Evolutionary conservation across 2,888 invertebrate species (phyloP), one percentile per base, ranked within the genome.

Genomic region (Aquatica leii): DNA sequence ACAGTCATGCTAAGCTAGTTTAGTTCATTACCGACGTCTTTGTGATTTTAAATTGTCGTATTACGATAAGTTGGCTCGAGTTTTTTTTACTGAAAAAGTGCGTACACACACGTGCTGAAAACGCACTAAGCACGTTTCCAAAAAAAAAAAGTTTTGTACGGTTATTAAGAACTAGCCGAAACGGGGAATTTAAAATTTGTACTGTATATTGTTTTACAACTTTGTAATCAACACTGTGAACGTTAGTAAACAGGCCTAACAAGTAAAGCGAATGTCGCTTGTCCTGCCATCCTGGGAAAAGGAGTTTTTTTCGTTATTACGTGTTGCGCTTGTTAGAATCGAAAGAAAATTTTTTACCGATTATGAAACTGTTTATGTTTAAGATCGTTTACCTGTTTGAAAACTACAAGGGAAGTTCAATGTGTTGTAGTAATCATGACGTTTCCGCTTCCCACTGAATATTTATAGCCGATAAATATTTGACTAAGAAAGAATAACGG

Each of bases 1-100:
- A 53, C 46, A 59, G 59, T 59, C 59, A 59, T 59, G 59, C 59
- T 53, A 58, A 51, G 59, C 59, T 59, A 59, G 59, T 59, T 59
- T 53, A 41, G 52, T 59, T 59, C 59, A 59, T 53, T 59, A 59
- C 37, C 18, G 46, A 43, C 59, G 51, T 52, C 59, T 52, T 59
- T 59, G 52, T 59, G 51, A 35, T 12, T 15, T 31, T 40, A 40
- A 50, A 40, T 50, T 17, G 31, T 31, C 4, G n/a, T 24, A 51
- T 34, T 59, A 52, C 59, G n/a, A 12, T 14, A 8, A 1, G 11
- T 12, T 9, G 43, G 24, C 51, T 59, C 41, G 50, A 59, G 40
- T 59, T 49, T 11, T 21, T 46, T n/a, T n/a, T n/a, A n/a, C n/a
- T n/a, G n/a, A n/a, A n/a, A n/a, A n/a, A n/a, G n/a, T n/a, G n/a